phyloP scores from a whole-genome alignment of 92 coral and sea anemone species.

The Palythoa heliodiscus region DNA sequence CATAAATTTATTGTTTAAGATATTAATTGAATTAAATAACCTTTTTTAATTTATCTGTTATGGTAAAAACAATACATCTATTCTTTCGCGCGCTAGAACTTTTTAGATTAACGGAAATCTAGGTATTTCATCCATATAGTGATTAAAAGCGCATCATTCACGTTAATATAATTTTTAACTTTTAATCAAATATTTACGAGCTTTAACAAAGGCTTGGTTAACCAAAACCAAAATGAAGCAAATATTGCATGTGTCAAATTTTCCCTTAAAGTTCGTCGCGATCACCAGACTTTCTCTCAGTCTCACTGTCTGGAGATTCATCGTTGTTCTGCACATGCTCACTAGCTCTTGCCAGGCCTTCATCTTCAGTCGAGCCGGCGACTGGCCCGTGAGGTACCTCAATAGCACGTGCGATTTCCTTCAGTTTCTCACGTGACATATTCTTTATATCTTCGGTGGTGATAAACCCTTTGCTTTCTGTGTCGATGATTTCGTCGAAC shows the following conservation, averaged over 20 bases:
- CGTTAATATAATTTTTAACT: too few relatives aligned
- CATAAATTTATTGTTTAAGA: too few relatives aligned
- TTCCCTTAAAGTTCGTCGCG: constrained; percentile 15
- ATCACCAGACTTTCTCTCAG: background rate
- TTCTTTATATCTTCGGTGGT: constrained; percentile 68
- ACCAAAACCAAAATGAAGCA: too few relatives aligned
- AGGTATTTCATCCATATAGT: too few relatives aligned
- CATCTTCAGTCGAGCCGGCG: constrained; percentile 55
- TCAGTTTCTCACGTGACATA: constrained; percentile 72
- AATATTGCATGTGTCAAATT: background rate
- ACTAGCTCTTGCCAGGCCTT: constrained; percentile 41
- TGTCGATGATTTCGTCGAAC: constrained; percentile 67
- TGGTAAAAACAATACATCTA: too few relatives aligned
- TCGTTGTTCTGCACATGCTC: background rate
- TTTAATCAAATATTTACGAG: too few relatives aligned
- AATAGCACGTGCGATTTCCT: constrained; percentile 62
- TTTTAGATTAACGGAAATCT: too few relatives aligned
- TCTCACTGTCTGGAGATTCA: background rate
- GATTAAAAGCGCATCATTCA: too few relatives aligned
- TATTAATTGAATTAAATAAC: too few relatives aligned
- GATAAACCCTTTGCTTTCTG: constrained; percentile 56
- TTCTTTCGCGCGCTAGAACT: too few relatives aligned
- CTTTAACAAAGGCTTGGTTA: too few relatives aligned
- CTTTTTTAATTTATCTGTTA: too few relatives aligned
- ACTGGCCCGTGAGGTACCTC: constrained; percentile 93